Evolutionary conservation across 2,888 invertebrate genomes (phyloP), one percentile per base, ranked within the genome.

Genomic region (Nebria brevicollis): DNA sequence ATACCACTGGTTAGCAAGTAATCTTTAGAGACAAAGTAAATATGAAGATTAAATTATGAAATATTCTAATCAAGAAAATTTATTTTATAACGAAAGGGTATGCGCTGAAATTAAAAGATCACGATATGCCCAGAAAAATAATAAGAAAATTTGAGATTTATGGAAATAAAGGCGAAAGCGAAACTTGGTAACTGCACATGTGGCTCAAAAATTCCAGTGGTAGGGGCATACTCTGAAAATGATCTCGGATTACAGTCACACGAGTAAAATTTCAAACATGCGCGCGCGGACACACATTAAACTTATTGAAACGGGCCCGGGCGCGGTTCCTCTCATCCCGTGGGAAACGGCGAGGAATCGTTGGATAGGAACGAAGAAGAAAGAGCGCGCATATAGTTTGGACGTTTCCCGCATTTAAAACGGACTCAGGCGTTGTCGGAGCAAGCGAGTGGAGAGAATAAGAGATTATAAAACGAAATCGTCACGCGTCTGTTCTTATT

Each of bases 401-500:
- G 54, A 54, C 54, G 54, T 54, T 54, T 54, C 7, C 54, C 54
- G 54, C 54, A 54, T 54, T 13, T 54, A 13, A 54, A 54, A 54
- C 54, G 54, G 13, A 13, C 54, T 3, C 54, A 13, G 13, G 54
- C 54, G 54, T 13, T 54, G 54, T 6, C 54, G 54, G 7, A 54
- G 54, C 54, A 54, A 54, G 54, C 54, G 54, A 54, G 54, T 13
- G 54, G 13, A 54, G 54, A 54, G 54, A 43, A 41, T 15, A 43
- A 43, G 74, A 74, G 74, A 74, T 74, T 74, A 74, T 74, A 74
- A 74, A 74, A 74, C 74, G 74, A 20, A 43, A 74, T 74, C 41
- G 43, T 74, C 74, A 74, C 74, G 74, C 43, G 34, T 20, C 43
- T 13, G 15, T 74, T 43, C 74, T 74, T 74, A 74, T 43, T 74